Conservation (phyloP, 92 coral and sea anemone species). For the Siderastrea radians region DNA sequence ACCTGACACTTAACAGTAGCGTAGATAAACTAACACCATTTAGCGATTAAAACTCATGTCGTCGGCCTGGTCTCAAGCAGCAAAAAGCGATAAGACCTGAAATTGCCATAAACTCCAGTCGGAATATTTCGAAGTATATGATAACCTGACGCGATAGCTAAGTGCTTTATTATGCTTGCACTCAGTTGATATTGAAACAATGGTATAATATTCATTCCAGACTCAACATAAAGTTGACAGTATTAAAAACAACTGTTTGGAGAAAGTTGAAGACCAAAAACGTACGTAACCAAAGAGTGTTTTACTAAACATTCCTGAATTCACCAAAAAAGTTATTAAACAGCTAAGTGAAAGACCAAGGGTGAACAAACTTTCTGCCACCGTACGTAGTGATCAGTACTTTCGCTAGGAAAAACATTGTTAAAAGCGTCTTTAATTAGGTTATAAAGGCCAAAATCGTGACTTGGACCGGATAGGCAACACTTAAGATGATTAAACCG, state of each 20-base stretch:
- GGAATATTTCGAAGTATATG: no score
- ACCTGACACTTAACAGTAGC: not conserved
- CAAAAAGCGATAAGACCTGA: not conserved
- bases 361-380: no score
- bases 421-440: not conserved
- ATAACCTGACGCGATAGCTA: not conserved
- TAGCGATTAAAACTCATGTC: not conserved
- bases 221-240: no score
- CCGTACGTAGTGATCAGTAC: no score
- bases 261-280: no score
- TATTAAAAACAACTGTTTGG: no score
- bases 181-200: not conserved
- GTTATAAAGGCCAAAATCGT: not conserved
- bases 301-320: no score
- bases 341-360: no score
- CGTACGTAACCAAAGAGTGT: no score
- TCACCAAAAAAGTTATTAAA: no score
- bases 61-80: not conserved
- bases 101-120: not conserved
- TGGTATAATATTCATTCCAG: no score
- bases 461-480: slow-evolving; percentile 4
- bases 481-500: not conserved
- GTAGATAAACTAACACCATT: not conserved
- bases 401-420: not conserved
- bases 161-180: not conserved